Evolutionary conservation across 2,888 invertebrate genomes (phyloP).

Genomic region (Anthophora plumipes): DNA sequence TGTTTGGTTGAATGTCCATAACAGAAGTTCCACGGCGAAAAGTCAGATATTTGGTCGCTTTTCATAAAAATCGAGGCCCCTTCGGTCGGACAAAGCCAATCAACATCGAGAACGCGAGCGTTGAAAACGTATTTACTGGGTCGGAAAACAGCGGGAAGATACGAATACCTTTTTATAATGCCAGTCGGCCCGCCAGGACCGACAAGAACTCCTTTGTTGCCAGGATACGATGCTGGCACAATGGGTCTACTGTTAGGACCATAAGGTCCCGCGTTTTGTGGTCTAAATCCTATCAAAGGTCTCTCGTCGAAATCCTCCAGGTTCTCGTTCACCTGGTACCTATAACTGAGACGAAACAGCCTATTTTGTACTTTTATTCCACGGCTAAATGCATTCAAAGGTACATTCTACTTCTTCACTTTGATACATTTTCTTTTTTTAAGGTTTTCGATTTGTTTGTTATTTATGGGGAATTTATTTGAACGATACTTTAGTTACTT

Average conservation of each 20-base stretch:
- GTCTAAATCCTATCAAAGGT: conserved; percentile 59
- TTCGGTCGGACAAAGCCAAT: conserved; percentile 12
- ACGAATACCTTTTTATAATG: conserved; percentile 82
- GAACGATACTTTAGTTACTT: too few relatives aligned
- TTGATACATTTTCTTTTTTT: too few relatives aligned
- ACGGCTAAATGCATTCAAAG: too few relatives aligned
- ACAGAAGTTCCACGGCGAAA: background rate
- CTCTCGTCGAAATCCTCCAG: conserved; percentile 54
- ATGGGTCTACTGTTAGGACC: conserved; percentile 79
- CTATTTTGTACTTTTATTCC: background rate
- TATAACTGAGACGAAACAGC: conserved; percentile 29
- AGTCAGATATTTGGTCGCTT: background rate
- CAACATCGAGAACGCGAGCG: background rate
- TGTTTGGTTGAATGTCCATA: background rate
- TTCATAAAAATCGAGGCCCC: conserved; percentile 1
- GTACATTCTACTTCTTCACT: too few relatives aligned
- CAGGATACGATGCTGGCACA: conserved; percentile 61
- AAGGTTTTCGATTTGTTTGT: too few relatives aligned
- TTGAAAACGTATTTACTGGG: conserved; percentile 42
- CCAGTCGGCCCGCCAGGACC: conserved; percentile 87
- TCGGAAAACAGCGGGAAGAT: conserved; percentile 44
- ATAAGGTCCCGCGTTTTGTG: conserved; percentile 73
- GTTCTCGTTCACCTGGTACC: conserved; percentile 71
- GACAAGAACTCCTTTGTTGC: conserved; percentile 79
- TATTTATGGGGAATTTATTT: too few relatives aligned